Evolutionary conservation across 2,797 vertebrate species (phyloP), one percentile per base, ranked within the genome.

Genomic region (Enteromius fasciolatus): DNA sequence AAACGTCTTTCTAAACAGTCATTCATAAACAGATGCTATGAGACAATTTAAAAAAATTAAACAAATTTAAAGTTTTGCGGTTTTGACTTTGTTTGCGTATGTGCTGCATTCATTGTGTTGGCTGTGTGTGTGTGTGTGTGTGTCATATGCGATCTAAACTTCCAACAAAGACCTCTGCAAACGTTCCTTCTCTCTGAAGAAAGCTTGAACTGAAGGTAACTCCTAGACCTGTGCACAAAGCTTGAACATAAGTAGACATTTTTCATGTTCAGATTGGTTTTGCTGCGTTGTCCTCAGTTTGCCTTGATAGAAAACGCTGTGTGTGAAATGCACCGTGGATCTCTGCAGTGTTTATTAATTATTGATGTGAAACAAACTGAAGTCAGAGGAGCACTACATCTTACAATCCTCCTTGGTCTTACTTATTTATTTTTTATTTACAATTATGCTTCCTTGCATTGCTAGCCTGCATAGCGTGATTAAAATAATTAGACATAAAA

Each of bases 291-390:
- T 15, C 46, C 46, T 67, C 18, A 3, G 69, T 23, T 59, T 73
- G n/a, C 50, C 59, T 70, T 54, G 9, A 63, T 50, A 46, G 33
- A 66, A 66, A 68, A 31, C 3, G 20, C 41, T 76, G 78, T 63
- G 72, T 61, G 33, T 57, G 2, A 69, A 80, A 76, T 46, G 52
- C 52, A 57, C 61, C 33, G 48, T 64, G 41, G 70, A 73, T 76
- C 52, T 70, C 64, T 66, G 44, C 73, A 12, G n/a, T 31, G 39
- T 70, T 76, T 44, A 69, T 76, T 31, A 54, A 76, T 70, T 81
- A 81, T 81, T 84, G 44, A 81, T 84, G 36, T 39, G 66, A 84
- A 84, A 66, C 63, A 76, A 68, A 80, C 36, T 25, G 61, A 7
- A 39, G 36, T 59, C 72, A 7, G 63, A 25, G 50, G 44, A 41